Conservation (phyloP, 1,140 invertebrate species). For the Oncopodura yosiiana region DNA sequence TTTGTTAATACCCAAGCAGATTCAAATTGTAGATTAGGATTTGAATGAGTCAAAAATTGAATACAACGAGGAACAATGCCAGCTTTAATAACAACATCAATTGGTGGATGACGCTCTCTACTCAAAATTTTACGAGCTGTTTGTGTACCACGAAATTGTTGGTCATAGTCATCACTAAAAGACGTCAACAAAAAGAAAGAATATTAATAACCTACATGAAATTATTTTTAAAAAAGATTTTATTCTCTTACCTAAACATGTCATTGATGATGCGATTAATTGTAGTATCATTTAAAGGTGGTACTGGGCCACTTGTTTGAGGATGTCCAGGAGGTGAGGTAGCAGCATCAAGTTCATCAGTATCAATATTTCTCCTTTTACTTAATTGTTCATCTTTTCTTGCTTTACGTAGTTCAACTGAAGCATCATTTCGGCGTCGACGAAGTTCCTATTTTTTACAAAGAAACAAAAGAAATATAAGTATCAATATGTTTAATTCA, state of each 20-base stretch:
- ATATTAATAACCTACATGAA: not conserved
- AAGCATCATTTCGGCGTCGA: conserved; percentile 72
- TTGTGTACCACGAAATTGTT: conserved; percentile 58
- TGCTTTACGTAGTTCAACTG: conserved; percentile 80
- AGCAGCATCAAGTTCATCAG: conserved; percentile 38
- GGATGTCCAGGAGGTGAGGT: not conserved
- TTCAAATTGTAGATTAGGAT: conserved; percentile 86
- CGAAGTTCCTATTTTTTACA: conserved; percentile 62
- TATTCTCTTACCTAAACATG: conserved; percentile 23
- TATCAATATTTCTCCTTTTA: conserved; percentile 78
- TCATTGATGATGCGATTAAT: conserved; percentile 16
- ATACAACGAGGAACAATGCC: conserved; percentile 80
- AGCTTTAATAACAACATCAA: conserved; percentile 73
- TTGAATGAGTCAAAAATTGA: conserved; percentile 56
- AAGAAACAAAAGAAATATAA: conserved; percentile 4
- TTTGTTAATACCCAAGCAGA: conserved; percentile 97
- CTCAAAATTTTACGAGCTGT: conserved; percentile 81
- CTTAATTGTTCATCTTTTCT: conserved; percentile 91
- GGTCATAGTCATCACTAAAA: conserved; percentile 47
- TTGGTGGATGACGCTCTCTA: conserved; percentile 85
- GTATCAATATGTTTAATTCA: not conserved
- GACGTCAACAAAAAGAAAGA: not conserved
- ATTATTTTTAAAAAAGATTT: no score
- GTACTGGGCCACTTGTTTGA: not conserved
- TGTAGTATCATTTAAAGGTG: conserved; percentile 2